phyloP scores from a whole-genome alignment of 2,888 invertebrate genomes.

The Mantis religiosa region DNA sequence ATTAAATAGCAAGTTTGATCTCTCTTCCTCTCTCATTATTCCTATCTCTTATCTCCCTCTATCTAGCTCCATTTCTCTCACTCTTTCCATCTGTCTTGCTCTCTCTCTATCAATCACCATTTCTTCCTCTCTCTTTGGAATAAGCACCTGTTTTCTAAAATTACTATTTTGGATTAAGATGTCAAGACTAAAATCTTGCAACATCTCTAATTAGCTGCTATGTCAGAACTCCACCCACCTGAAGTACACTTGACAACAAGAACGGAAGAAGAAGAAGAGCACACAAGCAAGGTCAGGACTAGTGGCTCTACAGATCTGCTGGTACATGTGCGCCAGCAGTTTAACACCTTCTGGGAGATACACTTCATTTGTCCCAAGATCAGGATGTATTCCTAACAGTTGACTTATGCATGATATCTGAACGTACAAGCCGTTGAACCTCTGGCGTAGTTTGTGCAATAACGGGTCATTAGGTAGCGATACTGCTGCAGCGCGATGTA shows the following conservation, averaged over 20 bases:
- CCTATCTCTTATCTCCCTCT: too few relatives aligned
- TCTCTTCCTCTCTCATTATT: too few relatives aligned
- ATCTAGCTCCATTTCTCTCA: too few relatives aligned
- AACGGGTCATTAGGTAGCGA: slow-evolving; percentile 28
- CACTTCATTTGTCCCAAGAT: slow-evolving; percentile 31
- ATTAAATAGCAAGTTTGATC: too few relatives aligned
- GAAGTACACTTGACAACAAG: slow-evolving; percentile 57
- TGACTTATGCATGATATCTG: neutral
- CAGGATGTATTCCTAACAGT: neutral
- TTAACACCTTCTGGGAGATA: slow-evolving; percentile 49
- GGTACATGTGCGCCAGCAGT: slow-evolving; percentile 61
- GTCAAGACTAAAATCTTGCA: too few relatives aligned
- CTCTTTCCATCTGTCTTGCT: too few relatives aligned
- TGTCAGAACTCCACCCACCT: slow-evolving; percentile 42
- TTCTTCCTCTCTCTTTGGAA: too few relatives aligned
- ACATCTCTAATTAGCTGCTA: too few relatives aligned
- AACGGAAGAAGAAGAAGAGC: slow-evolving; percentile 54
- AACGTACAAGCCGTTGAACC: neutral
- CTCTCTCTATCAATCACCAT: too few relatives aligned
- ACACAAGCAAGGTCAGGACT: slow-evolving; percentile 53
- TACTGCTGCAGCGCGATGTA: slow-evolving; percentile 55
- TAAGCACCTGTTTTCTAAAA: too few relatives aligned
- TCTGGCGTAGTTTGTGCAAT: neutral
- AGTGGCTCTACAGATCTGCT: slow-evolving; percentile 56
- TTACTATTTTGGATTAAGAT: too few relatives aligned